A percentile compares a stretch with the other conserved stretches of the same genome.
These are phyloP conservation scores for Psittacula cyanocephala DNA, from an alignment of 2,113 vertebrate species.

Conservation along the genomic window DNA sequence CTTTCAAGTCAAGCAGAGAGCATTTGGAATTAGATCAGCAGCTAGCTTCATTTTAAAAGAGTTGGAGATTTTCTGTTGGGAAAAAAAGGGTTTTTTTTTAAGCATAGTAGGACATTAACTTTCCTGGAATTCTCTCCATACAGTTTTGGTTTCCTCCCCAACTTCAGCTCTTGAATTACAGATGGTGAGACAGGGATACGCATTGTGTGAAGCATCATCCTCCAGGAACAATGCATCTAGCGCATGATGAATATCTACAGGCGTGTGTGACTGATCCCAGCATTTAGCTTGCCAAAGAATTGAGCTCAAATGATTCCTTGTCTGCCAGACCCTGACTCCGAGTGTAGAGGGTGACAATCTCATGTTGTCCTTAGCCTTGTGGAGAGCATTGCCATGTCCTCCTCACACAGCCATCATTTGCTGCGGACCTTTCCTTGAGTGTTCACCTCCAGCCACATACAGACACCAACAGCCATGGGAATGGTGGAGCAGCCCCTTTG, in stretches of 20 bases:
- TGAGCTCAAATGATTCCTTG: neutral
- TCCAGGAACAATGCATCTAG: neutral
- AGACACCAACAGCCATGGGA: neutral
- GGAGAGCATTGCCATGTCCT: neutral
- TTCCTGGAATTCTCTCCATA: neutral
- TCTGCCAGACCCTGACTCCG: neutral
- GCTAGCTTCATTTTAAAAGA: conserved; percentile 43
- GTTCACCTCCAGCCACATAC: accelerated
- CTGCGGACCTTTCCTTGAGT: neutral
- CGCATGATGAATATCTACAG: neutral
- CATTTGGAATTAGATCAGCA: conserved; percentile 59
- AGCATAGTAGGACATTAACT: neutral
- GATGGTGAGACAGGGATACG: neutral
- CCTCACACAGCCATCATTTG: neutral
- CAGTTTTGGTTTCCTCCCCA: neutral
- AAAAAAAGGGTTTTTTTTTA: neutral
- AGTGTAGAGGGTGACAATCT: neutral
- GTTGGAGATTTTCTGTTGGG: neutral
- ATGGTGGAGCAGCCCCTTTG: neutral
- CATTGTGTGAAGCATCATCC: neutral
- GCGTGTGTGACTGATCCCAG: neutral
- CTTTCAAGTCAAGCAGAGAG: conserved; percentile 64
- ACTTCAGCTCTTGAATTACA: neutral
- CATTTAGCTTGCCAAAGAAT: neutral
- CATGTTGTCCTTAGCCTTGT: neutral